Conservation (phyloP, 2,888 invertebrate genomes). For the Hemicrepidius hirtus region DNA sequence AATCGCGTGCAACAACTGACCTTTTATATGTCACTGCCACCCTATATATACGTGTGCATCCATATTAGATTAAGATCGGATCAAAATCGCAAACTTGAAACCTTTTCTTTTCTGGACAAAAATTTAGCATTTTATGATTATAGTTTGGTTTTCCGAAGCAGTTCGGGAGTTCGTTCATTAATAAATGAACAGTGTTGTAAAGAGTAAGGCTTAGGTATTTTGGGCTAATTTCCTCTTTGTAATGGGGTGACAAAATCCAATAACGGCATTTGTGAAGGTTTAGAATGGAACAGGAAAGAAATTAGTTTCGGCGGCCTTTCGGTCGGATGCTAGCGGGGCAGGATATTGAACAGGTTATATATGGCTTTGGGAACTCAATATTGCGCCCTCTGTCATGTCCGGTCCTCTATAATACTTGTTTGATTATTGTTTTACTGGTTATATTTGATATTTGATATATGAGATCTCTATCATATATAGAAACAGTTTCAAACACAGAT, state of each 20-base stretch:
- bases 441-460: conserved; percentile 60
- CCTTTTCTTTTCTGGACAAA: conserved; percentile 23
- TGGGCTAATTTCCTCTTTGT: conserved; percentile 54
- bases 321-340: conserved; percentile 60
- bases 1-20: conserved; percentile 54
- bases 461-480: conserved; percentile 51
- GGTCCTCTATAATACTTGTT: conserved; percentile 62
- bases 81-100: background rate
- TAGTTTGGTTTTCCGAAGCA: background rate
- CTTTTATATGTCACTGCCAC: conserved; percentile 45
- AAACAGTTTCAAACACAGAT: conserved; percentile 28
- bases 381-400: conserved; percentile 62
- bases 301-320: conserved; percentile 62
- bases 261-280: conserved; percentile 53
- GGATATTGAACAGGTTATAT: conserved; percentile 66
- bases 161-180: conserved; percentile 36
- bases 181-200: conserved; percentile 47
- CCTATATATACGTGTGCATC: conserved; percentile 33
- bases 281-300: conserved; percentile 61
- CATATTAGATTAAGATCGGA: conserved; percentile 43
- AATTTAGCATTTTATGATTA: conserved; percentile 36
- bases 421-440: conserved; percentile 64
- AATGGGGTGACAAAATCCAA: conserved; percentile 54
- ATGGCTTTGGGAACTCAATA: conserved; percentile 64
- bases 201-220: conserved; percentile 46